Base-by-base conservation (phyloP, 2,113 vertebrate species). In the Ploceus nigricollis region DNA sequence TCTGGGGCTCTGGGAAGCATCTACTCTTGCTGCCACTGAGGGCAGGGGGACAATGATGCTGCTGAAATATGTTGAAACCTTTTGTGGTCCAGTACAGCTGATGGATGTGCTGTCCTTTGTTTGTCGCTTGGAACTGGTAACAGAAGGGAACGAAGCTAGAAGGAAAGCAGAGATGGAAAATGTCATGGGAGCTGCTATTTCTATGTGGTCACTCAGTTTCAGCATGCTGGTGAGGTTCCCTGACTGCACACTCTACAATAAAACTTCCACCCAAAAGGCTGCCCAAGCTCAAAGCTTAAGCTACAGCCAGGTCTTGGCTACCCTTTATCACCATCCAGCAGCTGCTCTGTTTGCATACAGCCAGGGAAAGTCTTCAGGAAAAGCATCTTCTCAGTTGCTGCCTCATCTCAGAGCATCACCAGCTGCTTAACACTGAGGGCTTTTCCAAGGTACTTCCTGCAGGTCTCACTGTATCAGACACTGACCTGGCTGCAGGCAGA, bases 51-150 rank as follows among this genome's bases (percentile, higher is more conserved):
- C 47, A 95, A 33, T 39, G 48, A 24, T 15, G 69, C 47, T 88
- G 95, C 25, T 90, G 76, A 44, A 95, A 93, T 0, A 84, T 70
- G 27, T 42, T 13, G 27, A 97, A 98, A 28, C 94, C 96, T 35
- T 98, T 97, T 0, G 86, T 98, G 65, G 95, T 96, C 99, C 99
- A 99, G 91, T 97, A 98, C 17, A 99, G 90, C 72, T 97, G 98
- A 64, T 99, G 98, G n/a, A 85, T 85, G 6, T 97, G 97, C 8
- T 96, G 96, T 8, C 99, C 98, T 33, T 82, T 96, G 92, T 99
- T 99, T 5, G 96, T 99, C 54, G 99, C 81, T 66, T 89, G 98
- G 85, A 99, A 99, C 82, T 10, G 85, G 89, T 98, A 99, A 87
- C 86, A 96, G 83, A 92, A 98, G 24, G 96, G 82, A 33, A 83